Base-by-base conservation (phyloP, 2,113 vertebrate species). In the Actenoides hombroni region DNA sequence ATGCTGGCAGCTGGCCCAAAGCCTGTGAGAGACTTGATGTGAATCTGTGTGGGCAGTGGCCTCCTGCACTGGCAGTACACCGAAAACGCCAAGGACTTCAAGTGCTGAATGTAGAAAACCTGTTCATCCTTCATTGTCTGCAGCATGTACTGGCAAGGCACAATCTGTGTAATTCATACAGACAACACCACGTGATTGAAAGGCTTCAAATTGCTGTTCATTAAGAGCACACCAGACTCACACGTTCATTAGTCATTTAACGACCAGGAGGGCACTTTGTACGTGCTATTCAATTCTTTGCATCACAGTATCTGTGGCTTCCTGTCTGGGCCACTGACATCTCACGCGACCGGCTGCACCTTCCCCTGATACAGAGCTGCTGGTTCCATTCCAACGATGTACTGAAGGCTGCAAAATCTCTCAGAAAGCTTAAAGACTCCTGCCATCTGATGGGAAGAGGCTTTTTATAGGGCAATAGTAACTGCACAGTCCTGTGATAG, bases 11-110 rank as follows among this genome's bases (percentile, higher is more conserved):
- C 99, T 16, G 99, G 99, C 64, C 99, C 99, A 64, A 99, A 99
- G 81, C 99, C 99, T 4, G 99, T 99, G 94, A 99, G 98, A n/a
- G 99, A 99, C 94, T 99, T 99, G 92, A 99, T 99, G 97, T 99
- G 99, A 33, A 98, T 99, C 98, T 99, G 99, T 6, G 98, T 98
- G 87, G 99, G 98, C 84, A 99, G 94, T 2, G 99, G 98, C 31
- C 99, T 98, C 90, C 99, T 97, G 98, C 99, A 99, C 69, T 99
- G 99, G 92, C 99, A 99, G 98, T 99, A 99, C 96, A 99, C 98
- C 1, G 99, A 99, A 93, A 99, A 99, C 0, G 99, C 99, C 98
- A 99, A 93, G 61, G 99, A 99, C 93, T 99, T 99, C 97, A 99
- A 98, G 97, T 99, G 99, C 88, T 99, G 99, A 90, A 99, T 98